phyloP scores from a whole-genome alignment of 2,113 vertebrate genomes.

The Laterallus jamaicensis region DNA sequence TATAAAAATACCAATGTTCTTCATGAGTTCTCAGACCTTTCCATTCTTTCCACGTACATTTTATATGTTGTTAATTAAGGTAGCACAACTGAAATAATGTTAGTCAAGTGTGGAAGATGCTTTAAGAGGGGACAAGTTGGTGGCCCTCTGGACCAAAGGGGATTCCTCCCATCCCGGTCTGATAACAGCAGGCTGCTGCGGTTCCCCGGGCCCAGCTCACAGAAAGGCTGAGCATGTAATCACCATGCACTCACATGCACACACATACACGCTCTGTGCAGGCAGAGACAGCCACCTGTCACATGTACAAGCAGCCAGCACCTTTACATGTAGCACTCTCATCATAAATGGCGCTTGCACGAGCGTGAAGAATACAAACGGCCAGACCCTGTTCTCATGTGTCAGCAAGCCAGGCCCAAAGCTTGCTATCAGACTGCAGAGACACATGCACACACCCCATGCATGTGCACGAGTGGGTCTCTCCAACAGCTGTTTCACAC shows the following conservation, averaged over 20 bases:
- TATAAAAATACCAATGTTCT: background rate
- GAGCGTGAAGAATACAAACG: background rate
- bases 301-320: fast-evolving
- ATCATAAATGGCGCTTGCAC: fast-evolving
- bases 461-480: background rate
- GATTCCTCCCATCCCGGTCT: background rate
- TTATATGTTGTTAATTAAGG: background rate
- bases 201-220: background rate
- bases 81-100: background rate
- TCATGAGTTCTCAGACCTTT: background rate
- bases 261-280: fast-evolving
- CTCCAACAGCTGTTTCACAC: background rate
- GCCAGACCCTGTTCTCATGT: background rate
- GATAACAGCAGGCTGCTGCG: background rate
- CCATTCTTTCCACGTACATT: background rate
- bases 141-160: background rate
- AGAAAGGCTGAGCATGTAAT: background rate
- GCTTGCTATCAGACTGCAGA: fast-evolving
- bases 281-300: background rate
- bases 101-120: background rate
- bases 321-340: background rate
- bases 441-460: background rate
- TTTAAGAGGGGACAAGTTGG: background rate
- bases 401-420: background rate
- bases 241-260: too few relatives aligned